Conservation (phyloP, 1,140 invertebrate species). For the Zaprionus tsacasi region DNA sequence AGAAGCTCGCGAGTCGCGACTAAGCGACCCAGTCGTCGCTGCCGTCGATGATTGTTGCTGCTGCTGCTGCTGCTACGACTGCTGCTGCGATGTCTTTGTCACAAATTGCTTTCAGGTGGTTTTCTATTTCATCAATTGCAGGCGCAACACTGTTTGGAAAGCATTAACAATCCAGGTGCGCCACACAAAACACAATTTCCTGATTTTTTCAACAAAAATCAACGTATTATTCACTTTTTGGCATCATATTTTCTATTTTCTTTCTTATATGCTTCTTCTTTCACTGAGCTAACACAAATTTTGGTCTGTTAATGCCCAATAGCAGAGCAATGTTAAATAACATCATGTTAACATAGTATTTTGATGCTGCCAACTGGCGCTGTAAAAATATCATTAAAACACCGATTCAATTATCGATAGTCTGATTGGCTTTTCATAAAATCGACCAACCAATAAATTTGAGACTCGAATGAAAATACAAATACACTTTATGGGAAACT, state of each 20-base stretch:
- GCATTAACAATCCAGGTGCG: slow-evolving; percentile 45
- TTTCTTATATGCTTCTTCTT: slow-evolving; percentile 52
- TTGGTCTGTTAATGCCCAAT: slow-evolving; percentile 22
- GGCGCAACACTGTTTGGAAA: slow-evolving; percentile 45
- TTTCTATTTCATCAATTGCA: slow-evolving; percentile 25
- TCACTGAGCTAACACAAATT: slow-evolving; percentile 39
- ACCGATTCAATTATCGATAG: slow-evolving; percentile 14
- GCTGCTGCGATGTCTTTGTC: slow-evolving; percentile 55
- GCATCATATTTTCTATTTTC: slow-evolving; percentile 74
- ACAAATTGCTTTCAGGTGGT: slow-evolving; percentile 22
- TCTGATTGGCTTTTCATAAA: neutral
- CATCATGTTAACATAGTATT: slow-evolving; percentile 22
- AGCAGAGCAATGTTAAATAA: slow-evolving; percentile 19
- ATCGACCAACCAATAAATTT: slow-evolving; percentile 1
- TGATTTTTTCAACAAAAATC: slow-evolving; percentile 40
- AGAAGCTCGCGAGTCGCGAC: slow-evolving; percentile 34
- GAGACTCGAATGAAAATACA: neutral
- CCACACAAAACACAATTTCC: slow-evolving; percentile 36
- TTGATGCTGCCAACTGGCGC: slow-evolving; percentile 30
- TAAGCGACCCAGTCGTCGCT: slow-evolving; percentile 27
- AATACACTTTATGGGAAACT: slow-evolving; percentile 50
- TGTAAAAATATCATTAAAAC: slow-evolving; percentile 3
- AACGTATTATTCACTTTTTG: slow-evolving; percentile 64
- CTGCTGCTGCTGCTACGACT: slow-evolving; percentile 36
- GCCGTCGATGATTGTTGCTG: slow-evolving; percentile 44